Conservation (phyloP, 2,113 vertebrate species). For the Taurulus bubalis region DNA sequence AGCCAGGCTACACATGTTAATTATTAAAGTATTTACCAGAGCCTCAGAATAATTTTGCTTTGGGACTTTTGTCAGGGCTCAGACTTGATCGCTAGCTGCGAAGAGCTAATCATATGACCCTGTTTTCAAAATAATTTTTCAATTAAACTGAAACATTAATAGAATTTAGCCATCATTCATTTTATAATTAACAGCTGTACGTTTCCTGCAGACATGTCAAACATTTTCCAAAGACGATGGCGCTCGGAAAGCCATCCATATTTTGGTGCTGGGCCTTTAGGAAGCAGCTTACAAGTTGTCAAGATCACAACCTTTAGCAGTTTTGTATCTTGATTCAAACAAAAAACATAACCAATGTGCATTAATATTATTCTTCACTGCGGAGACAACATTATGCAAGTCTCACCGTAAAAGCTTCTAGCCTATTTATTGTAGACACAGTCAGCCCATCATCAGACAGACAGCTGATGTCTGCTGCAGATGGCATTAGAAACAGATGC, state of each 20-base stretch:
- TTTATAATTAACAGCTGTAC: neutral
- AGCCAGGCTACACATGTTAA: neutral
- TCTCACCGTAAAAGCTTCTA: neutral
- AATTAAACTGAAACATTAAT: neutral
- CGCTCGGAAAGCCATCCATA: neutral
- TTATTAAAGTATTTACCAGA: neutral
- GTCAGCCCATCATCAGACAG: constrained; percentile 13
- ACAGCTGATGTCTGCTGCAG: constrained; percentile 57
- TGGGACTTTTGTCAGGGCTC: neutral
- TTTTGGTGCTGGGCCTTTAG: neutral
- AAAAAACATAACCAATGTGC: constrained; percentile 5
- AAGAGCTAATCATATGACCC: neutral
- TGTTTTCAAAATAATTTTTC: neutral
- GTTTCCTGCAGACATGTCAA: neutral
- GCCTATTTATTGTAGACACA: constrained; percentile 17
- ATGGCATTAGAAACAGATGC: constrained; percentile 72
- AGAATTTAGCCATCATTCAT: neutral
- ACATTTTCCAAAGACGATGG: neutral
- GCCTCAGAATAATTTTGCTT: neutral
- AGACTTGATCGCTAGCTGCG: neutral
- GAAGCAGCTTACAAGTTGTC: neutral
- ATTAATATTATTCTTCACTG: neutral
- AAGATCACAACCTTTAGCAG: neutral
- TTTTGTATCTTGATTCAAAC: neutral
- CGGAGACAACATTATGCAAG: constrained; percentile 5